Evolutionary conservation across 1,140 invertebrate genomes (phyloP), one percentile per base, ranked within the genome.

Genomic region (Apis laboriosa): DNA sequence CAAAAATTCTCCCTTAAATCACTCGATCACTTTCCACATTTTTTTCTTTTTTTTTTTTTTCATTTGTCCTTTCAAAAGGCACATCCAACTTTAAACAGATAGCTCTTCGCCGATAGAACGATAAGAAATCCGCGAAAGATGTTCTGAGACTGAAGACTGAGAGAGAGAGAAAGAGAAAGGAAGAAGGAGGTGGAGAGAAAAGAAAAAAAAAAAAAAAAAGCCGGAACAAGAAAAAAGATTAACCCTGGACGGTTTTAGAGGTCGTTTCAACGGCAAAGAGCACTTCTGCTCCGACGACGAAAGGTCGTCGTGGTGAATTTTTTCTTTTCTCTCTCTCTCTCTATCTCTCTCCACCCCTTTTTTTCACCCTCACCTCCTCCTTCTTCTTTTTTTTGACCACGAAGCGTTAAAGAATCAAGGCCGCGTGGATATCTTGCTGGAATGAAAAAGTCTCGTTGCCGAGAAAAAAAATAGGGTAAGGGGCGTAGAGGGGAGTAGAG

Each of bases 321-420:
- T 74, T 24, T 12, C 53, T 63, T 34, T 43, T 58, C n/a, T 34
- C 17, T 9, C 43, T 2, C 72, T 15, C 34, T 19, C 61, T 28
- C 61, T 64, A 1, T 24, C 61, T 63, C 24, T 17, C 61, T 28
- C 24, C 17, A 0, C 17, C 55, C 17, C 2, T 19, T 15, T 56
- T 8, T 56, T 7, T 56, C 55, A 15, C 15, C 15, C 61, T 63
- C 24, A 2, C 61, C 28, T 9, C 9, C 24, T 24, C 61, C 15
- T 28, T 24, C 21, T 70, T 12, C 24, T 63, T 9, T 66, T 80
- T 81, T 58, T 68, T 74, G 71, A 56, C 72, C 53, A 58, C 64
- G 64, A 64, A 76, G 80, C 80, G 80, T 81, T 81, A 76, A 76
- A 81, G 73, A 76, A 76, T 74, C 73, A 55, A 81, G 73, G 61